phyloP scores from a whole-genome alignment of 2,113 vertebrate genomes.

The Xyliphius kryptos region DNA sequence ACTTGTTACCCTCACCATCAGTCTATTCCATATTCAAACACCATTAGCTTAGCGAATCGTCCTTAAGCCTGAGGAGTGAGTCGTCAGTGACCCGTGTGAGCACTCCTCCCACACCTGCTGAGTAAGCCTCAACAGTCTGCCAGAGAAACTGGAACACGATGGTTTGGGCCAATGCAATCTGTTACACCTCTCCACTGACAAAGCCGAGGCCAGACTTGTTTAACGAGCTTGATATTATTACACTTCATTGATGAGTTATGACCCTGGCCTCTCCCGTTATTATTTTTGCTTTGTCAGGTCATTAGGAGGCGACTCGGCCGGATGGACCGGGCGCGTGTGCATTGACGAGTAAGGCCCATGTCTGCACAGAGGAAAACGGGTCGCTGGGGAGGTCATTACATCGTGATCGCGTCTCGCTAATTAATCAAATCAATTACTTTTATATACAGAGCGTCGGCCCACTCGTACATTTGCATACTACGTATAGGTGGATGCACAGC shows the following conservation, averaged over 20 bases:
- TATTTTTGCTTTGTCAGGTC: conserved; percentile 64
- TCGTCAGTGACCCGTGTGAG: not conserved
- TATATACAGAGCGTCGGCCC: no score
- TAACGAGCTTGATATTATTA: conserved; percentile 56
- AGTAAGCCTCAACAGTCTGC: no score
- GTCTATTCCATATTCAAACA: no score
- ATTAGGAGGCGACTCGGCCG: conserved; percentile 64
- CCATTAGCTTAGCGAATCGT: no score
- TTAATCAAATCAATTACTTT: conserved; percentile 54
- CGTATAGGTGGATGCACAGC: not conserved
- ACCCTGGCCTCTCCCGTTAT: conserved; percentile 54
- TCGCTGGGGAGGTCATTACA: conserved; percentile 68
- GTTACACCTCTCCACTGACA: conserved; percentile 47
- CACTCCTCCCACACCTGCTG: not conserved
- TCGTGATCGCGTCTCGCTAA: conserved; percentile 59
- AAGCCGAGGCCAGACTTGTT: conserved; percentile 57
- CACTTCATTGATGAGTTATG: conserved; percentile 57
- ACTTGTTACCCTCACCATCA: no score
- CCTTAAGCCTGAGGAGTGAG: not conserved
- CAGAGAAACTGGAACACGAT: no score
- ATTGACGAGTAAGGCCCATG: no score
- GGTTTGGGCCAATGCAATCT: conserved; percentile 21
- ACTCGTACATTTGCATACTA: no score
- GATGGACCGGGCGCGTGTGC: conserved; percentile 25
- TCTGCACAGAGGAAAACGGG: conserved; percentile 59